A percentile compares a stretch with the other conserved stretches of the same genome.
Evolutionary conservation across 1,140 invertebrate species (phyloP).

Genomic region (Caerostris extrusa): DNA sequence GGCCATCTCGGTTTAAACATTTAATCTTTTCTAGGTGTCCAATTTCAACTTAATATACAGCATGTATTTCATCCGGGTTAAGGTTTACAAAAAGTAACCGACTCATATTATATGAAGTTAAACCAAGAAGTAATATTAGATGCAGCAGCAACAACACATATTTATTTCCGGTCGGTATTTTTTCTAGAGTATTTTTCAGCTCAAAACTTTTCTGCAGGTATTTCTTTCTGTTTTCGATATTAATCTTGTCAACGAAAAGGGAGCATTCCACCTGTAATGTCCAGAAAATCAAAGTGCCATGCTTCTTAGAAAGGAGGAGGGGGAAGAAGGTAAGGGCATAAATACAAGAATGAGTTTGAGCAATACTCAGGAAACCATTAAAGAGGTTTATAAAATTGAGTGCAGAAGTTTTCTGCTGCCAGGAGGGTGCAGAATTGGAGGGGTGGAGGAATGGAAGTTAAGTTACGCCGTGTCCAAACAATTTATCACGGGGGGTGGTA

Average conservation of each 20-base stretch:
- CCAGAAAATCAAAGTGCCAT: not conserved
- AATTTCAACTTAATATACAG: not conserved
- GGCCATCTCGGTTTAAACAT: no score
- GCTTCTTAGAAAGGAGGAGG: not conserved
- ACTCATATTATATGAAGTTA: not conserved
- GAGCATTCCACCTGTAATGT: slow-evolving; percentile 1
- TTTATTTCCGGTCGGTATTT: not conserved
- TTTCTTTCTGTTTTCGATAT: no score
- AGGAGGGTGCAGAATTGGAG: not conserved
- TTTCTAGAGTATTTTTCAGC: no score
- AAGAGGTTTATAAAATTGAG: slow-evolving; percentile 74
- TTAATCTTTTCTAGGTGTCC: no score
- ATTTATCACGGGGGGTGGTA: slow-evolving; percentile 59
- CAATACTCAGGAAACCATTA: slow-evolving; percentile 75
- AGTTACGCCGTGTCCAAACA: slow-evolving; percentile 65
- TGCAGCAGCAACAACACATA: not conserved
- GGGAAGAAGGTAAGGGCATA: slow-evolving; percentile 20
- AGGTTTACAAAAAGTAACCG: not conserved
- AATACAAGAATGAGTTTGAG: slow-evolving; percentile 63
- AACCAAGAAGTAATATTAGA: slow-evolving; percentile 42
- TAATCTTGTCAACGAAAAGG: no score
- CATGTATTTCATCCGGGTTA: not conserved
- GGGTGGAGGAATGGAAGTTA: slow-evolving; percentile 34
- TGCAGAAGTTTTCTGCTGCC: slow-evolving; percentile 45
- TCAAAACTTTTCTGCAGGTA: no score